phyloP scores from a whole-genome alignment of 2,888 invertebrate genomes.

The Phortica okadai region DNA sequence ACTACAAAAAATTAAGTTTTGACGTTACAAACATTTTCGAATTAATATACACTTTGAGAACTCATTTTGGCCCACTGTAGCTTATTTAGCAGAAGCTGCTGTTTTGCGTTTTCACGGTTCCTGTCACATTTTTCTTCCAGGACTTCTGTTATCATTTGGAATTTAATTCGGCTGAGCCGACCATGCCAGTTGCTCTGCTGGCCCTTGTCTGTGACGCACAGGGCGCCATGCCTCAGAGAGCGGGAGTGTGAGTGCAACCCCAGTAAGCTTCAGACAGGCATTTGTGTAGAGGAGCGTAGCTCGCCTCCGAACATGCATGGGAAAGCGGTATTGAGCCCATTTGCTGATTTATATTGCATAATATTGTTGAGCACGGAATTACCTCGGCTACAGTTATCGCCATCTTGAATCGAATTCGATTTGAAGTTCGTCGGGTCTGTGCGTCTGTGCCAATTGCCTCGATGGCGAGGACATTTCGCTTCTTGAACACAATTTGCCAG shows the following conservation, averaged over 20 bases:
- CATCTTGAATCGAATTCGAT: constrained; percentile 49
- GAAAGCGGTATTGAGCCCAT: constrained; percentile 53
- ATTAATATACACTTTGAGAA: not conserved
- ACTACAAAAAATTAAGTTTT: too few species aligned
- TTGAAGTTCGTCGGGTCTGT: not conserved
- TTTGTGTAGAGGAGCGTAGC: not conserved
- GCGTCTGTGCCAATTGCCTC: constrained; percentile 10
- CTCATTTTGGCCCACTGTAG: constrained; percentile 49
- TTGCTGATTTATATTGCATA: constrained; percentile 74
- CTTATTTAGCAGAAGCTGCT: constrained; percentile 33
- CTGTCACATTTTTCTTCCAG: constrained; percentile 40
- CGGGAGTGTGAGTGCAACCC: constrained; percentile 33
- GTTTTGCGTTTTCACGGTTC: constrained; percentile 58
- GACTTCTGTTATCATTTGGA: constrained; percentile 69
- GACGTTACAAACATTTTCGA: not conserved
- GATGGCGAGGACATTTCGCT: constrained; percentile 23
- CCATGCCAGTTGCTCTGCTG: not conserved
- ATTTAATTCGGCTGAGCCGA: constrained; percentile 55
- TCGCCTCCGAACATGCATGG: not conserved
- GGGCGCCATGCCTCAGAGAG: constrained; percentile 24
- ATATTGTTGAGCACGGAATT: constrained; percentile 70
- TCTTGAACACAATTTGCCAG: constrained; percentile 64
- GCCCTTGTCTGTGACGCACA: not conserved
- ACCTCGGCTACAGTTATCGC: constrained; percentile 55
- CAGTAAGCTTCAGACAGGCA: constrained; percentile 10